Evolutionary conservation across 2,113 vertebrate genomes (phyloP).

Genomic region (Mormoops blainvillei): DNA sequence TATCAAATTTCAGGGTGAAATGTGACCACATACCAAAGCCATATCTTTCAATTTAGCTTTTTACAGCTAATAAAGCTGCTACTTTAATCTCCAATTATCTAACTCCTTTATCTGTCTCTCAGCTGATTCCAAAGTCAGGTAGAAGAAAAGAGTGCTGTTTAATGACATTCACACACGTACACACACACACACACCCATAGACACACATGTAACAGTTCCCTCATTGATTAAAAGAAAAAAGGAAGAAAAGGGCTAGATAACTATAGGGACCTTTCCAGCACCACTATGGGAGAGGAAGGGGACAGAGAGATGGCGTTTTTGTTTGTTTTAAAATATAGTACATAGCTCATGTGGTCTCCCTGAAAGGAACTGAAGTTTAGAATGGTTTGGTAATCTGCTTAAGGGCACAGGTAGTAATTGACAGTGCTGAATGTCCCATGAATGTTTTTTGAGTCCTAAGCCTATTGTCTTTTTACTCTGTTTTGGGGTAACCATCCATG

Average conservation of each 20-base stretch:
- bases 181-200: no score
- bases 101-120: neutral
- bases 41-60: neutral
- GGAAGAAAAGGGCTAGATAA: neutral
- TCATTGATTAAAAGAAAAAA: neutral
- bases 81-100: neutral
- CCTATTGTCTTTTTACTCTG: neutral
- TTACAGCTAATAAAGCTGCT: neutral
- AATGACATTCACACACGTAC: neutral
- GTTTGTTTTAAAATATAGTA: neutral
- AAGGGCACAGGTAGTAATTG: neutral
- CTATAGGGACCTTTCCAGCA: neutral
- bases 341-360: neutral
- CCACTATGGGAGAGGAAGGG: neutral
- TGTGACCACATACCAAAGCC: neutral
- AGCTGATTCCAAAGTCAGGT: neutral
- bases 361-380: conserved; percentile 2
- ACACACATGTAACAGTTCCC: neutral
- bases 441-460: neutral
- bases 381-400: neutral
- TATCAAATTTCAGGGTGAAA: neutral
- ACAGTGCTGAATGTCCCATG: neutral
- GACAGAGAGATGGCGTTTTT: neutral
- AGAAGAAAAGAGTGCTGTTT: neutral
- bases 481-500: neutral